phyloP scores from a whole-genome alignment of 2,797 vertebrate genomes.

The Streptopelia turtur region DNA sequence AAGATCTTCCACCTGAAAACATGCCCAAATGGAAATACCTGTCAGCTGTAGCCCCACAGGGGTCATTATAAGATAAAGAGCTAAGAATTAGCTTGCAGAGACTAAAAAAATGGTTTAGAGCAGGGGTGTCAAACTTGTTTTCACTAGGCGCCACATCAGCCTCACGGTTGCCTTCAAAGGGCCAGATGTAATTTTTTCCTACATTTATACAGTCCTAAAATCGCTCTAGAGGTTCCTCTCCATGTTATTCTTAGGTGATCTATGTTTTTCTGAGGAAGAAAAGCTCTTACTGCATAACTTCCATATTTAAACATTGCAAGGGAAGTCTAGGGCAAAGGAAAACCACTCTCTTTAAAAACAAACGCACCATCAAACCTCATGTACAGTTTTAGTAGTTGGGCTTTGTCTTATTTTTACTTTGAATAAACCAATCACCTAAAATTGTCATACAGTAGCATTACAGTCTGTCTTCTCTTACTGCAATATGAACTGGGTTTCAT shows the following conservation, averaged over 20 bases:
- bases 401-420: not conserved
- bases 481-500: not conserved
- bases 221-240: not conserved
- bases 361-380: accelerated
- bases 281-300: not conserved
- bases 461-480: not conserved
- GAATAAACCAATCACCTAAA: not conserved
- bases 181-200: too few relatives aligned
- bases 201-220: too few relatives aligned
- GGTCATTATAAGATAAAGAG: not conserved
- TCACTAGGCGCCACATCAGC: too few relatives aligned
- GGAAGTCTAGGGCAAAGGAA: not conserved
- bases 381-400: not conserved
- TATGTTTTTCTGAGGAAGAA: not conserved
- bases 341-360: not conserved
- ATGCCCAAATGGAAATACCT: not conserved
- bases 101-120: not conserved
- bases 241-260: not conserved
- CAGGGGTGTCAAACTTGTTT: too few relatives aligned
- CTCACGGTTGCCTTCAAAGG: too few relatives aligned
- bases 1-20: not conserved
- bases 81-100: not conserved
- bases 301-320: not conserved
- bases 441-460: not conserved
- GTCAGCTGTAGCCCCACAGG: not conserved